phyloP scores from a whole-genome alignment of 1,140 invertebrate species.

The Centruroides vittatus region DNA sequence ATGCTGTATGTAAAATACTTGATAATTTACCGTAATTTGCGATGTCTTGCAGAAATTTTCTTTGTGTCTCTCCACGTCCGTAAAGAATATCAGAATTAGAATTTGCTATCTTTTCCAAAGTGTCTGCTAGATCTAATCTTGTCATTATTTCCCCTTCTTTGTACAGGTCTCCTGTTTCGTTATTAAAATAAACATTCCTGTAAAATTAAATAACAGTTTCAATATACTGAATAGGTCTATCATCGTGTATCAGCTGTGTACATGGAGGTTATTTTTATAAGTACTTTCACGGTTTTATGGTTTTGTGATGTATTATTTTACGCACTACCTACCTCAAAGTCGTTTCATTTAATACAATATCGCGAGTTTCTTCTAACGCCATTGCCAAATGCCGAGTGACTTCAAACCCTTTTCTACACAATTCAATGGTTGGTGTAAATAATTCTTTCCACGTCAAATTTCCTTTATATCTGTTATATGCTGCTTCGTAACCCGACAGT shows the following conservation, averaged over 20 bases:
- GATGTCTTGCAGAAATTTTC: no score
- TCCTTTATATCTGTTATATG: constrained; percentile 15
- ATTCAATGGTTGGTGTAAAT: constrained; percentile 21
- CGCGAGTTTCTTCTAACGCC: constrained; percentile 14
- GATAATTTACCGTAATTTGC: background rate
- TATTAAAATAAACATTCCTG: constrained; percentile 35
- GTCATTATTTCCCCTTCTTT: constrained; percentile 28
- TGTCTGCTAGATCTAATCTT: constrained; percentile 25
- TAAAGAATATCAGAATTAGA: background rate
- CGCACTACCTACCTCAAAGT: background rate
- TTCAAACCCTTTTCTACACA: constrained; percentile 15
- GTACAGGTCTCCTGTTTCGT: constrained; percentile 24
- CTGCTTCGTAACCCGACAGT: constrained; percentile 25
- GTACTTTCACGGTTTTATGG: no score
- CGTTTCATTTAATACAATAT: background rate
- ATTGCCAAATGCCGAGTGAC: constrained; percentile 18
- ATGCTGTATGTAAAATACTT: background rate
- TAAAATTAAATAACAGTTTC: constrained; percentile 12
- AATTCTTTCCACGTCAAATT: constrained; percentile 27
- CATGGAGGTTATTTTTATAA: no score
- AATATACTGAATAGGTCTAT: no score
- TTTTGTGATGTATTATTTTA: no score
- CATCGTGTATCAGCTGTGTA: constrained; percentile 6
- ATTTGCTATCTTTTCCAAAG: constrained; percentile 25
- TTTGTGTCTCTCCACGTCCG: no score